Percentiles rank a stretch among this genome's conserved stretches.
Evolutionary conservation across 2,113 vertebrate genomes (phyloP).

Genomic region (Platycercus adscitus): DNA sequence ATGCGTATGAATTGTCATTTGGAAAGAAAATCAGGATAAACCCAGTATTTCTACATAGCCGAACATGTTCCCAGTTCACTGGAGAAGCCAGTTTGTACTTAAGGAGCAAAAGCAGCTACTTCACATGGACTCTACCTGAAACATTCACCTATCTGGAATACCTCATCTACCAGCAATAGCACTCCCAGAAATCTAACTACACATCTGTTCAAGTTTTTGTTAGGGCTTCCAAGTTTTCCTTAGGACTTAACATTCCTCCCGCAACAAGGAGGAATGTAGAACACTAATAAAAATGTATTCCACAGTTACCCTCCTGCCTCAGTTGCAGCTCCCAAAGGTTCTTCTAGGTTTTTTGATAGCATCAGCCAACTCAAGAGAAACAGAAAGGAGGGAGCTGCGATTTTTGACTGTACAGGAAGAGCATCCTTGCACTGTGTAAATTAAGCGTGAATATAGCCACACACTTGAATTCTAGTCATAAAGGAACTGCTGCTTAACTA

Average conservation of each 20-base stretch:
- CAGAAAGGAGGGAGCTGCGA: not conserved
- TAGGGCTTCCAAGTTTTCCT: not conserved
- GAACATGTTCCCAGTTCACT: rapidly evolving
- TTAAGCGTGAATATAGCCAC: too few relatives aligned
- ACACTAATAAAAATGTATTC: not conserved
- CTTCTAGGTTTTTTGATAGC: not conserved
- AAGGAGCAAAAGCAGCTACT: not conserved
- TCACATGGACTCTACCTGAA: too few relatives aligned
- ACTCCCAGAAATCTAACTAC: not conserved
- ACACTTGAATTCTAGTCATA: not conserved
- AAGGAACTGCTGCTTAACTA: not conserved
- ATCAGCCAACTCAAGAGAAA: not conserved
- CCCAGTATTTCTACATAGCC: not conserved
- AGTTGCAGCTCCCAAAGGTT: not conserved
- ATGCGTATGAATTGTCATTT: not conserved
- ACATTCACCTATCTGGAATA: not conserved
- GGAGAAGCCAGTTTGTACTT: not conserved
- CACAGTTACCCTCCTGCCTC: not conserved
- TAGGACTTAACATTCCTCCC: not conserved
- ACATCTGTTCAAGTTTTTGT: not conserved
- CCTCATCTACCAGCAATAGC: not conserved
- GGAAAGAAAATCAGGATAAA: not conserved
- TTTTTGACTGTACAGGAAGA: not conserved
- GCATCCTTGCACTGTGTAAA: not conserved
- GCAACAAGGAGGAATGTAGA: not conserved